Base-by-base conservation (phyloP, 2,113 vertebrate genomes). In the Todiramphus chloris region DNA sequence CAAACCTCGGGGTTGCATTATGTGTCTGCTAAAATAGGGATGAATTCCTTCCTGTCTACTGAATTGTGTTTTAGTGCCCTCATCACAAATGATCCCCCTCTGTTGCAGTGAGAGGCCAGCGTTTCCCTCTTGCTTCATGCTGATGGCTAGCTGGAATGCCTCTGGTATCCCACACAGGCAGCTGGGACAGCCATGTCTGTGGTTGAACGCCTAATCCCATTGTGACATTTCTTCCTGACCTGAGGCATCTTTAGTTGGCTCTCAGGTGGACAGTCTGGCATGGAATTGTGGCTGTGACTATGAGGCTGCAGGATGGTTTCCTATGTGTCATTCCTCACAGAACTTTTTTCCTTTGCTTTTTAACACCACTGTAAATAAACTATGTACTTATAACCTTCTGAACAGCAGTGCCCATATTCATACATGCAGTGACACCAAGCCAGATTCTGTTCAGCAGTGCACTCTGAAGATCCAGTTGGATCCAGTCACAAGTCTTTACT, bases 151-250 rank as follows among this genome's bases (percentile, higher is more conserved):
- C 58, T 80, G 62, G 44, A 24, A 23, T 66, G 16, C 11, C 16
- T 19, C 79, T 58, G 48, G 30, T 30, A 5, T 31, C 41, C 35
- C 43, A 35, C 16, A 4, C 6, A 37, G n/a, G 28, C 23, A 28
- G 9, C 51, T 79, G 62, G 41, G 43, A 44, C 41, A 74, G 55
- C n/a, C 37, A 19, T 9, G 9, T n/a, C 39, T 14, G 10, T 41
- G 50, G 10, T 9, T 62, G 68, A 86, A 51, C 51, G 16, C 6
- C 11, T 30, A 30, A 63, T 4, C 5, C 35, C 8, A 4, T 21
- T 0, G 0, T 43, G 43, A 33, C 0, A 0, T 60, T 84, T 76
- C n/a, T 78, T 63, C 64, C 28, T 81, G 41, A 14, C 23, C 81
- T 95, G 79, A 83, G 50, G 30, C 44, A 10, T 33, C 23, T 77